Evolutionary conservation across 1,140 invertebrate genomes (phyloP).

Genomic region (Schmidtea mediterranea): DNA sequence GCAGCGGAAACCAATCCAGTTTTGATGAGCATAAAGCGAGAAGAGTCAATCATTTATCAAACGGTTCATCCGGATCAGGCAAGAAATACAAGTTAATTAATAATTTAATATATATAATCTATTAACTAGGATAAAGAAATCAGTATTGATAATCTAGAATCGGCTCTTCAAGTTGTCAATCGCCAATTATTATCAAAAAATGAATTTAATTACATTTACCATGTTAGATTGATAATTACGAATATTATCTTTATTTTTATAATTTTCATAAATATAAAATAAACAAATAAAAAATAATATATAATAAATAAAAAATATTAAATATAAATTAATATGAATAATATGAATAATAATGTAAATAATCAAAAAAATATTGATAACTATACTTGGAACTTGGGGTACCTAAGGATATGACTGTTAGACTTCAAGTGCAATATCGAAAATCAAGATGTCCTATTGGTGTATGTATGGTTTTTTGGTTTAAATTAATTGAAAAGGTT

Average conservation of each 20-base stretch:
- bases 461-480: no score
- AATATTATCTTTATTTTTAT: not conserved
- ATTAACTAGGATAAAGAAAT: conserved; percentile 18
- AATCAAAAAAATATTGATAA: no score
- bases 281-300: no score
- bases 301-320: no score
- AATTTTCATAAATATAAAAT: no score
- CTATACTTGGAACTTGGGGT: no score
- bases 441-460: no score
- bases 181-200: conserved; percentile 18
- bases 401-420: no score
- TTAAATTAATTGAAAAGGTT: no score
- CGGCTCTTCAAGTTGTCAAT: conserved; percentile 19
- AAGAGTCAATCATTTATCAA: not conserved
- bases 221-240: conserved; percentile 12
- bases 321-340: no score
- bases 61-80: not conserved
- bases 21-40: not conserved
- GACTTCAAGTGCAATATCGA: no score
- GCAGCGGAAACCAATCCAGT: not conserved
- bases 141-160: conserved; percentile 19
- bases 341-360: no score
- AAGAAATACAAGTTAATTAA: not conserved
- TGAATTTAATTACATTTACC: conserved; percentile 19
- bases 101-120: conserved; percentile 6